Evolutionary conservation across 2,888 invertebrate species (phyloP).

Genomic region (Sepiola atlantica): DNA sequence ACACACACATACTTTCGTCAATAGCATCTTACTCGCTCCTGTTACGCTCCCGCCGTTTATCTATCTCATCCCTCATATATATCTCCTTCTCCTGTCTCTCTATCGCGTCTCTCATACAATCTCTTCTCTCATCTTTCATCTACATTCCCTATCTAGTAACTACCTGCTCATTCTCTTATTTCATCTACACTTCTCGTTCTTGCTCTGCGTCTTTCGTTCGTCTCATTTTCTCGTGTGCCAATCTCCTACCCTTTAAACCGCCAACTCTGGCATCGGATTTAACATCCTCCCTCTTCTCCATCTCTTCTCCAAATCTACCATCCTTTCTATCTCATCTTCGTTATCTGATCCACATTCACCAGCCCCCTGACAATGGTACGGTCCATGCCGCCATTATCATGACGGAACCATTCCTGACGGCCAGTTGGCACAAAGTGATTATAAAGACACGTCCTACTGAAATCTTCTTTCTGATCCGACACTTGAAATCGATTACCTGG

Average conservation of each 20-base stretch:
- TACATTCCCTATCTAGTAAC: too few species aligned
- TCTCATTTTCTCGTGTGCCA: not conserved
- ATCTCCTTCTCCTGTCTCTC: too few species aligned
- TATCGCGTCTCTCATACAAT: too few species aligned
- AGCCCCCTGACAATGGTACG: not conserved
- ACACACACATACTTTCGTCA: too few species aligned
- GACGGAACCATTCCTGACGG: not conserved
- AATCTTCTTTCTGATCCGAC: not conserved
- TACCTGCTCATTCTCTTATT: too few species aligned
- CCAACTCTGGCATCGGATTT: not conserved
- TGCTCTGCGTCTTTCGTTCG: not conserved
- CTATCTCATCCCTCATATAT: too few species aligned
- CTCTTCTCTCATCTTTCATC: too few species aligned
- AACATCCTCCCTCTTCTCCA: not conserved
- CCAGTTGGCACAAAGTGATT: constrained; percentile 11
- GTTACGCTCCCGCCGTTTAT: too few species aligned
- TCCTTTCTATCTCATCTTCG: not conserved
- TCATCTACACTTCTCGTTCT: not conserved
- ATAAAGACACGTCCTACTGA: not conserved
- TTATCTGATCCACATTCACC: not conserved
- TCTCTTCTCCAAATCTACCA: too few species aligned
- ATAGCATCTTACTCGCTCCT: too few species aligned
- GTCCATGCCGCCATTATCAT: not conserved
- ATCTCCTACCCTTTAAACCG: not conserved
- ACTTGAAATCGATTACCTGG: not conserved